These are phyloP conservation scores for Saccopteryx leptura DNA, from an alignment of 2,113 vertebrate genomes.

Conservation along the genomic window DNA sequence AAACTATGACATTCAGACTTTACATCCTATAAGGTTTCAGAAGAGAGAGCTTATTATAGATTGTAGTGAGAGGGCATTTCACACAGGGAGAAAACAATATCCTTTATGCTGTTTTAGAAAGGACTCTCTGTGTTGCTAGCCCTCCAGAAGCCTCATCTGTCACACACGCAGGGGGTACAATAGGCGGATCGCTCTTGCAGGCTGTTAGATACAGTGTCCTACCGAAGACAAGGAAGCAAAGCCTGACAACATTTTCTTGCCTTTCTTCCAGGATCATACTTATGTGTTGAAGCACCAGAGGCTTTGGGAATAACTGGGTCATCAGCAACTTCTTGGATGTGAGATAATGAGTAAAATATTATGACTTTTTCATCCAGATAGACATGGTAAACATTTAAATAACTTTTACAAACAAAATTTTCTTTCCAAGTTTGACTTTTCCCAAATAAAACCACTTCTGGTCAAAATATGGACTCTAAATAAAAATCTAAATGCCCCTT, in stretches of 20 bases:
- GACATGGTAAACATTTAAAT: slow-evolving; percentile 21
- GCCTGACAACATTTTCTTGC: rapidly evolving
- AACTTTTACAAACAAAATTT: not conserved
- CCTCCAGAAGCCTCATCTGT: not conserved
- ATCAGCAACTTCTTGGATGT: not conserved
- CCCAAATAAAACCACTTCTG: not conserved
- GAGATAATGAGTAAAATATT: not conserved
- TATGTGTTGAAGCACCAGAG: not conserved
- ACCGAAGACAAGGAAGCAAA: not conserved
- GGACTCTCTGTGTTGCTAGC: not conserved
- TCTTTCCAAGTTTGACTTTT: not conserved
- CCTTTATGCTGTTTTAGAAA: not conserved
- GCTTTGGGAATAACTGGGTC: not conserved
- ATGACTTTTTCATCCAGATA: not conserved
- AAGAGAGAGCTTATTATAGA: not conserved
- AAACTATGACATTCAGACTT: not conserved
- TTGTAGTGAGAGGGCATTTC: not conserved
- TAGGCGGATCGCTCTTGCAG: rapidly evolving
- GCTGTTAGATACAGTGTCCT: too few species aligned
- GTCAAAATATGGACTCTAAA: not conserved
- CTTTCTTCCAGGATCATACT: not conserved
- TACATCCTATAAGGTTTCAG: not conserved
- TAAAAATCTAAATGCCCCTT: not conserved
- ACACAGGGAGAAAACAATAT: not conserved
- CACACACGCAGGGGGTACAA: not conserved